Conservation (phyloP, 2,888 invertebrate species). For the Chrysolina haemoptera region DNA sequence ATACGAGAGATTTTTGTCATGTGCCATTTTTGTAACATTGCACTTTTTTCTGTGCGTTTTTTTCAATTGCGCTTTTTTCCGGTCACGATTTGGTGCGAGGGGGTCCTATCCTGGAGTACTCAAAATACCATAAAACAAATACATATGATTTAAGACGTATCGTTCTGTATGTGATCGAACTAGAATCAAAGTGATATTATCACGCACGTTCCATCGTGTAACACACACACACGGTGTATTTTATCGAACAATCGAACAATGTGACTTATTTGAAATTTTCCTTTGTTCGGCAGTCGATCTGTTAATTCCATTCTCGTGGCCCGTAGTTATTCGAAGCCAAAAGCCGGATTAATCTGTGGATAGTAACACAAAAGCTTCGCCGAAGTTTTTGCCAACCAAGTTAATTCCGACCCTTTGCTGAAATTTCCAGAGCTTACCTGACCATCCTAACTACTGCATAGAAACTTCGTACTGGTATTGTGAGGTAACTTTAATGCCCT, state of each 20-base stretch:
- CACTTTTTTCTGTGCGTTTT: too few species aligned
- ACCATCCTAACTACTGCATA: neutral
- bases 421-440: constrained; percentile 20
- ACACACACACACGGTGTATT: neutral
- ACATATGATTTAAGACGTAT: too few species aligned
- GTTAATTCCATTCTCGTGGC: constrained; percentile 8
- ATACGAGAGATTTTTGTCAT: too few species aligned
- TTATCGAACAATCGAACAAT: neutral
- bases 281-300: constrained; percentile 19
- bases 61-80: too few species aligned
- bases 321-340: constrained; percentile 15
- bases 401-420: constrained; percentile 16
- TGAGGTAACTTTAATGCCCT: constrained; percentile 10
- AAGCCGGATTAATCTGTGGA: constrained; percentile 10
- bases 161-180: too few species aligned
- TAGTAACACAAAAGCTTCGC: constrained; percentile 13
- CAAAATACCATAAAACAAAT: too few species aligned
- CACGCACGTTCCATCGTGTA: too few species aligned
- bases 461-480: constrained; percentile 6
- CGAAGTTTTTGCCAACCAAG: constrained; percentile 14
- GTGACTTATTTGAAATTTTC: neutral
- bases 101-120: too few species aligned
- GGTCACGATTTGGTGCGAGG: too few species aligned
- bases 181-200: too few species aligned
- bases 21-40: too few species aligned